These are phyloP conservation scores for Sarcophaga rosellei DNA, from an alignment of 2,888 invertebrate genomes.

Conservation along the genomic window DNA sequence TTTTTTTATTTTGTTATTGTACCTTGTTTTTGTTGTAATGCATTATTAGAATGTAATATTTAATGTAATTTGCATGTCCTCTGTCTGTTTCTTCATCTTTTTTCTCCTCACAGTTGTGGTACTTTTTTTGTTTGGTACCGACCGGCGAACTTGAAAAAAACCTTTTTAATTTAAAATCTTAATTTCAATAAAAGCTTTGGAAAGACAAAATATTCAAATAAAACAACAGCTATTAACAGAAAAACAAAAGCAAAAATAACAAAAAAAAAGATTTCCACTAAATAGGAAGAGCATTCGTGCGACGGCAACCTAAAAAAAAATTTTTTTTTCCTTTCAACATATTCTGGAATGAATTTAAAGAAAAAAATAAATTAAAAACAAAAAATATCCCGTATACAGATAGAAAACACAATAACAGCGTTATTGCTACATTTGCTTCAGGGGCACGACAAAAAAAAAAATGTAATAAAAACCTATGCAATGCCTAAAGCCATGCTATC, in stretches of 20 bases:
- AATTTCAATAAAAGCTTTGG: background rate
- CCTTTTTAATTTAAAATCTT: constrained; percentile 26
- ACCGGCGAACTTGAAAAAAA: background rate
- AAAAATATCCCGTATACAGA: constrained; percentile 10
- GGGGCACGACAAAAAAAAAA: background rate
- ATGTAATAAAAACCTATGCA: background rate
- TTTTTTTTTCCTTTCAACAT: constrained; percentile 1
- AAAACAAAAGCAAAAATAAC: background rate
- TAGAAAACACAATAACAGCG: constrained; percentile 16
- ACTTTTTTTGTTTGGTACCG: background rate
- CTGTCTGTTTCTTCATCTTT: background rate
- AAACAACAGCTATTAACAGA: background rate
- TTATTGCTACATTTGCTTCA: constrained; percentile 22
- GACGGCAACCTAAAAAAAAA: constrained; percentile 32
- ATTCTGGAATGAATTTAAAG: background rate
- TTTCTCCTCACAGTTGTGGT: background rate
- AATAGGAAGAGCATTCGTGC: background rate
- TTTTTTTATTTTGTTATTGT: too few relatives aligned
- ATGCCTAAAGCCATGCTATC: background rate
- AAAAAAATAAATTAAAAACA: background rate
- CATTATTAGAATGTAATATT: constrained; percentile 36
- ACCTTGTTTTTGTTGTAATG: background rate
- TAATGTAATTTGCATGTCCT: constrained; percentile 24
- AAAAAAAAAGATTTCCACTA: background rate
- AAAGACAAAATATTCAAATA: background rate